Base-by-base conservation (phyloP, 2,888 invertebrate genomes). In the Ecliptopera silaceata region DNA sequence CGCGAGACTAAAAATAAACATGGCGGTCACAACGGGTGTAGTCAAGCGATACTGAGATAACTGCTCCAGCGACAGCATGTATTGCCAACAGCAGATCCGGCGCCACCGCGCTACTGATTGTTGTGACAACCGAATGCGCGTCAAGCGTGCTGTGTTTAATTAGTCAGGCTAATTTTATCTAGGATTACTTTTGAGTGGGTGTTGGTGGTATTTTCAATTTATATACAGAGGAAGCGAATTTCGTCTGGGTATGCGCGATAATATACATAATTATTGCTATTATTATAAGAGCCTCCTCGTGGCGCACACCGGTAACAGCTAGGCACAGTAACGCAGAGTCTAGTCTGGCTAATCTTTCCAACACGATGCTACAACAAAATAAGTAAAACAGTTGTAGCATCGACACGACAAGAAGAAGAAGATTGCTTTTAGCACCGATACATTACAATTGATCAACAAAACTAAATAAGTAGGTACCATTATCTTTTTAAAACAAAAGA, bases 1-100 rank as follows among this genome's bases (percentile, higher is more conserved):
- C 77, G 77, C 82, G 80, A 81, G 77, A 79, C 85, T 86, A 87
- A 89, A 89, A 88, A 88, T 88, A 89, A 85, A 86, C 83, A 81
- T 77, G 83, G 82, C 78, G 74, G 76, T 73, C 78, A 83, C 80
- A 83, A 79, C 83, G 80, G 74, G 81, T 79, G 83, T 82, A 86
- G 77, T 80, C 82, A 81, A 80, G 78, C 84, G 83, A 84, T 84
- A 79, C 80, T 76, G 79, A 82, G 88, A 87, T 86, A 85, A 85
- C 82, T 78, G 79, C 76, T 81, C 64, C 80, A 77, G 79, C 75
- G 72, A 65, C 79, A 75, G 76, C 76, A 72, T 78, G 75, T 74
- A 77, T 73, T 75, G 77, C 68, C 69, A 69, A 67, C 73, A 71
- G 75, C 74, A 70, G 70, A 77, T 74, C 69, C 75, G 74, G 72